Conservation (phyloP, 2,888 invertebrate genomes). For the Sphaerophoria taeniata region DNA sequence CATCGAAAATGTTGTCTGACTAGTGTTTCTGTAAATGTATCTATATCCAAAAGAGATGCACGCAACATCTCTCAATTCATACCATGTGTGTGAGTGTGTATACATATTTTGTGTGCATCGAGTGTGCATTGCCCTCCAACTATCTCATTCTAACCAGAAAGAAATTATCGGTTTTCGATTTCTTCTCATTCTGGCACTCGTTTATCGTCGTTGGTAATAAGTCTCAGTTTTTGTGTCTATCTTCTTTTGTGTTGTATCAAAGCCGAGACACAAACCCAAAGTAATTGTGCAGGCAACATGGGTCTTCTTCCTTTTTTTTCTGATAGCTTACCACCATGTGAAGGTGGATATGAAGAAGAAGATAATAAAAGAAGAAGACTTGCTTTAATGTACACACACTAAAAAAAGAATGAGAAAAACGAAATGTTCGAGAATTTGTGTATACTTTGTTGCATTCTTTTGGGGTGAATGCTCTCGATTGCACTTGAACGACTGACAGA, state of each 20-base stretch:
- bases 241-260: conserved; percentile 24
- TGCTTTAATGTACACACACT: conserved; percentile 14
- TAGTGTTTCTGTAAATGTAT: conserved; percentile 38
- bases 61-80: conserved; percentile 51
- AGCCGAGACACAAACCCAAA: conserved; percentile 39
- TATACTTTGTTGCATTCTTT: conserved; percentile 49
- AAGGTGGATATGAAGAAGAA: conserved; percentile 40
- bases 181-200: conserved; percentile 37
- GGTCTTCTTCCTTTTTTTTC: conserved; percentile 24
- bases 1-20: conserved; percentile 74
- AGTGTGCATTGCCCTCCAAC: conserved; percentile 30
- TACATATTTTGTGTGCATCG: conserved; percentile 12
- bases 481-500: conserved; percentile 80
- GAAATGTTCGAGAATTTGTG: conserved; percentile 8
- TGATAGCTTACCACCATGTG: conserved; percentile 35
- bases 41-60: conserved; percentile 30
- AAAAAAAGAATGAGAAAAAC: conserved; percentile 8
- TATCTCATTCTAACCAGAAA: conserved; percentile 50
- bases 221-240: conserved; percentile 19
- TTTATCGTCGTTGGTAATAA: neutral
- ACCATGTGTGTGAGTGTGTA: conserved; percentile 15
- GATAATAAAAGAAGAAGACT: conserved; percentile 56
- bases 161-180: conserved; percentile 24
- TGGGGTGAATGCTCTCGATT: conserved; percentile 80
- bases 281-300: conserved; percentile 58